Base-by-base conservation (phyloP, 1,140 invertebrate species). In the Bombus waltoni region DNA sequence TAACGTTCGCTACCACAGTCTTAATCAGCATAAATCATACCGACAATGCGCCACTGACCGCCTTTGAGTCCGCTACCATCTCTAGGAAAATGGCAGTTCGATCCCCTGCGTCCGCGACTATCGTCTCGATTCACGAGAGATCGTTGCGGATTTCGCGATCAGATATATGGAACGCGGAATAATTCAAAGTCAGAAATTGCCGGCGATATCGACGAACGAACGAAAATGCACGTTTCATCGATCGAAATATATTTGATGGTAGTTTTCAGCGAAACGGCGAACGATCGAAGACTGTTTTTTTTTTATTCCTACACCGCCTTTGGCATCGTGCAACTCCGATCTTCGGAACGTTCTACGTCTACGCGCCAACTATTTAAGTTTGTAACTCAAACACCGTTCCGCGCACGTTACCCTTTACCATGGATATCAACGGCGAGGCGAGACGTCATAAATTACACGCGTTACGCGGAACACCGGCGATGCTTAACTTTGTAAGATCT, bases 21-120 rank as follows among this genome's bases (percentile, higher is more conserved):
- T 95, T 95, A 95, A 95, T 95, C 94, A 95, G 92, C 93, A 92
- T 95, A 94, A 94, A 95, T 95, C 94, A 95, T 95, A 94, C 38
- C 93, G 92, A 93, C 88, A 91, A 92, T 92, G 91, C 88, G 66
- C 42, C 62, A 44, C 65, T 85, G 74, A 87, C 88, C 80, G 82
- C 47, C 72, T 82, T 72, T 38, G 57, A 70, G 65, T 72, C 57
- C n/a, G 38, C 35, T 38, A 84, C 44, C 78, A 40, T 57, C 80
- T 47, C 32, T 18, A 71, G 18, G 83, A 81, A 74, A 74, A 81
- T 68, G 25, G 32, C 42, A 44, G 3, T 28, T 13, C 32, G 40
- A 71, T 62, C 40, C 10, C 2, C 10, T 2, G 38, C 8, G 25
- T 2, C 9, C 28, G 42, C 71, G 3, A 8, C 42, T 25, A 6